Base-by-base conservation (phyloP, 2,888 invertebrate genomes). In the Eupithecia vulgata region DNA sequence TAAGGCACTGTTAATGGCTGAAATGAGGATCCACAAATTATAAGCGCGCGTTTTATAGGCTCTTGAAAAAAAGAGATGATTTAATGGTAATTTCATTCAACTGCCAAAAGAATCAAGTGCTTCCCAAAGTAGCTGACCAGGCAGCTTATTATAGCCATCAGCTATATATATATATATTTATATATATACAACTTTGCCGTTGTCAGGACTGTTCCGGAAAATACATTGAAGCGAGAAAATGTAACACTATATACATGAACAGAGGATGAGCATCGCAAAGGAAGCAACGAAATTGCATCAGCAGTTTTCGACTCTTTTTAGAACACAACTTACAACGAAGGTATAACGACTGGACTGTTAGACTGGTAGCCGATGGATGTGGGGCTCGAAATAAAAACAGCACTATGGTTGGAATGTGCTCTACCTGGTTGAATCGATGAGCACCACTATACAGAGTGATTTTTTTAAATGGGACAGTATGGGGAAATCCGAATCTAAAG, bases 241-340 rank as follows among this genome's bases (percentile, higher is more conserved):
- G n/a, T n/a, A n/a, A n/a, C n/a, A n/a, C n/a, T n/a, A 71, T 82
- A 81, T 74, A 67, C 71, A 21, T 83, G 80, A 78, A 81, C 77
- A 30, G 82, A 82, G 76, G 77, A 83, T 62, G 76, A 83, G 71
- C 48, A 77, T 57, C 67, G 69, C 17, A 83, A 82, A 77, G 82
- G 80, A 6, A 78, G 79, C 10, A 82, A 83, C 71, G 79, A 81
- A 76, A 80, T 84, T 8, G 79, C 80, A 17, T 82, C 80, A 1
- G 82, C 81, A 4, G 78, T 80, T 10, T 81, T 68, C 62, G 25
- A 81, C 70, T 76, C 68, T 25, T 69, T 81, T 34, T 57, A 73
- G 35, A 75, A 66, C 68, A 72, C 66, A 73, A 5, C 68, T 25
- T 48, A 0, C 45, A 69, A 30, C 70, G 70, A 76, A 73, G 76